These are phyloP conservation scores for Yponomeuta plumbellus DNA, from an alignment of 2,888 invertebrate species.

Conservation along the genomic window DNA sequence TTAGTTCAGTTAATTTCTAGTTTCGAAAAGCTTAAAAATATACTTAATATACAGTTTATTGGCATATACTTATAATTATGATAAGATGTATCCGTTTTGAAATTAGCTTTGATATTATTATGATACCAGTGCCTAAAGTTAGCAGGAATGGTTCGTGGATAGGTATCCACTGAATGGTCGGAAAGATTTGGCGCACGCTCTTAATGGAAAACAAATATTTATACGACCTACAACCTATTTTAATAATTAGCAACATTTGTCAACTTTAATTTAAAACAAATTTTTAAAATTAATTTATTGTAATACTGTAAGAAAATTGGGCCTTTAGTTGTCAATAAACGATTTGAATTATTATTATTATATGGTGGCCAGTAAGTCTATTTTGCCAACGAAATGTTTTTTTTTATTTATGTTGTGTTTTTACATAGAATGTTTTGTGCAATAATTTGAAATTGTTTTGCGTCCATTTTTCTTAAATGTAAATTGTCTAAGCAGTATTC, in stretches of 20 bases:
- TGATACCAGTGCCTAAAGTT: constrained; percentile 64
- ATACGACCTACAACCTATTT: too few species aligned
- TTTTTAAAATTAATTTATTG: too few species aligned
- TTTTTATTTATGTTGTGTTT: constrained; percentile 28
- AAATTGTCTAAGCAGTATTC: constrained; percentile 61
- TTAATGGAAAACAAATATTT: not conserved
- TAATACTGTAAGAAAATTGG: too few species aligned
- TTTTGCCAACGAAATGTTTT: constrained; percentile 16
- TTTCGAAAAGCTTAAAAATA: constrained; percentile 16
- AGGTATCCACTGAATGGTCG: not conserved
- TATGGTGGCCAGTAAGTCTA: constrained; percentile 35
- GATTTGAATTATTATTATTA: too few species aligned
- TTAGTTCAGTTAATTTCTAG: constrained; percentile 12
- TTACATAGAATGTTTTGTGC: constrained; percentile 51
- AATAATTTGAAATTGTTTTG: constrained; percentile 69
- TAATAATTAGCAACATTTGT: too few species aligned
- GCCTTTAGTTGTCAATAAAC: too few species aligned
- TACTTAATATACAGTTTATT: constrained; percentile 26
- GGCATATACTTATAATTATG: constrained; percentile 32
- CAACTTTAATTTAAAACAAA: too few species aligned
- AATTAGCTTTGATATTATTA: constrained; percentile 62
- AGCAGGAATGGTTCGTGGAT: constrained; percentile 32
- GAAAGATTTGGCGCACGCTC: constrained; percentile 5
- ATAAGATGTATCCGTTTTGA: not conserved
- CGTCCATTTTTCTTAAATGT: constrained; percentile 57